Evolutionary conservation across 1,140 invertebrate species (phyloP).

Genomic region (Piezodorus guildinii): DNA sequence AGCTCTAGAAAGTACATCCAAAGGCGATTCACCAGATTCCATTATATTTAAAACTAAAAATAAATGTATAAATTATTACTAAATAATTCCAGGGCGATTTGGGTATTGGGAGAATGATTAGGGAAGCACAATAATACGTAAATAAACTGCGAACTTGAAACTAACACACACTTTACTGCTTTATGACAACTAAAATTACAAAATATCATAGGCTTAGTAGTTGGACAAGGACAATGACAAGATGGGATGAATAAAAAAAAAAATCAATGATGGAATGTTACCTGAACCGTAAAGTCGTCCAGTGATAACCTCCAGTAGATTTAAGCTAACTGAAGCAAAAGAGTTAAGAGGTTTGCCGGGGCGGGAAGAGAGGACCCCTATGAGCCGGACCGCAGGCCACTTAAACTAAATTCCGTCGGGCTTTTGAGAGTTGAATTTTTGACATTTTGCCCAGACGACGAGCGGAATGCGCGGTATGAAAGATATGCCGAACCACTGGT

Average conservation of each 20-base stretch:
- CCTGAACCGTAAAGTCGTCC: neutral
- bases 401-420: constrained; percentile 11
- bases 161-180: no score
- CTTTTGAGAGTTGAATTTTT: constrained; percentile 5
- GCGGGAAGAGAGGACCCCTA: neutral
- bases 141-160: no score
- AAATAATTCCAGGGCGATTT: neutral
- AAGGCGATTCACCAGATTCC: constrained; percentile 51
- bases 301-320: neutral
- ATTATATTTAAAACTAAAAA: constrained; percentile 22
- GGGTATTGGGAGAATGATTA: no score
- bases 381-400: neutral
- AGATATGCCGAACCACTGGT: constrained; percentile 7
- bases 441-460: constrained; percentile 10
- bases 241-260: no score
- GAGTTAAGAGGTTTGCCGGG: neutral
- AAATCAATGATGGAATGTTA: no score
- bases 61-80: neutral
- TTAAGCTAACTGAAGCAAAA: neutral
- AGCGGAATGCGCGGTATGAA: constrained; percentile 12
- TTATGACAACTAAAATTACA: no score
- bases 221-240: no score
- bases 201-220: no score
- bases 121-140: no score
- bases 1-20: constrained; percentile 77